Conservation (phyloP, 2,797 vertebrate genomes). For the Serranus cabrilla region DNA sequence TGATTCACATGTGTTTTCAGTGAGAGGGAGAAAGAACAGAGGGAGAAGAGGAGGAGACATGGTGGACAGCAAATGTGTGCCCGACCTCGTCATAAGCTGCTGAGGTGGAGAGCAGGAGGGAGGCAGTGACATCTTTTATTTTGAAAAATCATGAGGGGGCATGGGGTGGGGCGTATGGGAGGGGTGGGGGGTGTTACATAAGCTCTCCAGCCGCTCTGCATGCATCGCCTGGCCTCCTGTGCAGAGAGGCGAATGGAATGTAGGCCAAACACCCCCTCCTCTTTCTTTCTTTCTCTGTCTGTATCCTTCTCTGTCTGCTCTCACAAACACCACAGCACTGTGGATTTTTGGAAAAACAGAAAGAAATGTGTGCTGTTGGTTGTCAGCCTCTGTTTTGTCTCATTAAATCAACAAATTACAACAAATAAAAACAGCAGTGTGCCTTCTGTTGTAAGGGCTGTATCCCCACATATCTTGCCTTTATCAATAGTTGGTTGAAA, state of each 20-base stretch:
- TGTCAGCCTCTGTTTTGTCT: conserved; percentile 16
- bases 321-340: conserved; percentile 51
- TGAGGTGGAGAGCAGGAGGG: conserved; percentile 19
- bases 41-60: conserved; percentile 2
- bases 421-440: conserved; percentile 32
- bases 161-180: conserved; percentile 34
- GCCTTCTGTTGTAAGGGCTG: neutral
- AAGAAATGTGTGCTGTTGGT: conserved; percentile 26
- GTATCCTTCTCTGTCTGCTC: conserved; percentile 62
- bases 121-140: conserved; percentile 64
- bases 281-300: conserved; percentile 49
- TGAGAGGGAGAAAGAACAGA: conserved; percentile 12
- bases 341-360: conserved; percentile 32
- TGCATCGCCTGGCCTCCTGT: conserved; percentile 78
- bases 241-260: conserved; percentile 77
- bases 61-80: conserved; percentile 46
- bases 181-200: conserved; percentile 74
- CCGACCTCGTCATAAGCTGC: conserved; percentile 49
- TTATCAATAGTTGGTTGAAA: conserved; percentile 6
- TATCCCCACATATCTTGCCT: neutral
- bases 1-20: conserved; percentile 56
- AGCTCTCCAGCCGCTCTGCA: conserved; percentile 76
- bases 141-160: conserved; percentile 68
- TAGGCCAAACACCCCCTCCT: conserved; percentile 74
- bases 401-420: conserved; percentile 18